These are phyloP conservation scores for Turdus rufiventris DNA, from an alignment of 2,113 vertebrate genomes.

Conservation along the genomic window DNA sequence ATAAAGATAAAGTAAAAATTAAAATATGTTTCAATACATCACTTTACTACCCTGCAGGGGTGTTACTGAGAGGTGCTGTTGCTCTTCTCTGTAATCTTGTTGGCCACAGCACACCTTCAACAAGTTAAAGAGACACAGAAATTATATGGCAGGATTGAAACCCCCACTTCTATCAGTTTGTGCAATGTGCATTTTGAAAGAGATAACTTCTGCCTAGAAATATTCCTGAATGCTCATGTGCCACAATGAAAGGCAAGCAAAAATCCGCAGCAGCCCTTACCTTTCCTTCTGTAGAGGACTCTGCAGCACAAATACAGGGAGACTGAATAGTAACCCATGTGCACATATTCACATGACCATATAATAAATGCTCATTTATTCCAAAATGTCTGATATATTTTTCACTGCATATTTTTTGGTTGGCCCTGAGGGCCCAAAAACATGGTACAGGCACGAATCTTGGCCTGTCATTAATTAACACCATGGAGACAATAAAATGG, in stretches of 20 bases:
- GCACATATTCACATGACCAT: not conserved
- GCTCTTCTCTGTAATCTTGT: not conserved
- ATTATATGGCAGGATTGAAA: not conserved
- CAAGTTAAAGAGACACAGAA: not conserved
- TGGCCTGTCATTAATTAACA: not conserved
- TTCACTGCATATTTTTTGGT: not conserved
- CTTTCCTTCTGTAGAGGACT: not conserved
- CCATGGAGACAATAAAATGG: not conserved
- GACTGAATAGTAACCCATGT: not conserved
- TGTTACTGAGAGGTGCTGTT: not conserved
- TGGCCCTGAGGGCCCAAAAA: not conserved
- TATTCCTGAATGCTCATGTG: not conserved
- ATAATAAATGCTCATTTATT: not conserved
- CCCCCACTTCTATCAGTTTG: not conserved
- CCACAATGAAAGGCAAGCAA: not conserved
- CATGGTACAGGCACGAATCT: not conserved
- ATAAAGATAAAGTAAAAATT: not conserved
- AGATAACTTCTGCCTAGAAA: not conserved
- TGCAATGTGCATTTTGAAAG: not conserved
- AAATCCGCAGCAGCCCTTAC: not conserved
- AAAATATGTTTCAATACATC: not conserved
- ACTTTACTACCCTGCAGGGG: not conserved
- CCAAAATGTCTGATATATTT: not conserved
- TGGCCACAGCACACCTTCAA: not conserved
- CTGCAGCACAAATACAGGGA: not conserved